phyloP scores from a whole-genome alignment of 2,113 vertebrate genomes.

The Otis tarda region DNA sequence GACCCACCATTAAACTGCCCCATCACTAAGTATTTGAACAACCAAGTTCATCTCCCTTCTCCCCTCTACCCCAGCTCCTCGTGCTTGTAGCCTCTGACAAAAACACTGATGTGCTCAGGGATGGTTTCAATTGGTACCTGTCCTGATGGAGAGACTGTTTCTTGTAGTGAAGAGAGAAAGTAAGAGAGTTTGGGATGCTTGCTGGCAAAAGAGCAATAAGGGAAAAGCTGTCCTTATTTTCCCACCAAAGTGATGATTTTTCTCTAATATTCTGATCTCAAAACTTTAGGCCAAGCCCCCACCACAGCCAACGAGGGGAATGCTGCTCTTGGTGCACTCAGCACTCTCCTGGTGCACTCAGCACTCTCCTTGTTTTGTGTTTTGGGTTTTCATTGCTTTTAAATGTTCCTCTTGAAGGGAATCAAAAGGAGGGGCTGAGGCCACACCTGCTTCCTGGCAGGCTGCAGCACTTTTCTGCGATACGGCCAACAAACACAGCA shows the following conservation, averaged over 20 bases:
- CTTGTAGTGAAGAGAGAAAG: background rate
- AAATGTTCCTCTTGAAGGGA: conserved; percentile 18
- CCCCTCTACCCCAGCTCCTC: background rate
- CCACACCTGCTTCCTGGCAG: conserved; percentile 40
- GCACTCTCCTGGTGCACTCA: background rate
- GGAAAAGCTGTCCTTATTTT: background rate
- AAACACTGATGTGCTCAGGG: background rate
- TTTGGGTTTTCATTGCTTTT: conserved; percentile 39
- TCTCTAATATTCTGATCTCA: background rate
- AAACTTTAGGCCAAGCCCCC: background rate
- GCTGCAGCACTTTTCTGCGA: background rate
- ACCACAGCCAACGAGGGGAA: background rate
- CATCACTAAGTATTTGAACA: background rate
- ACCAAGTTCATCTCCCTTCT: background rate
- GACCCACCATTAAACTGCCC: background rate
- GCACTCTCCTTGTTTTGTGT: background rate
- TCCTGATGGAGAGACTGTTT: background rate
- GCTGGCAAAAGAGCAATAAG: background rate
- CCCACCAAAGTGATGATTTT: background rate
- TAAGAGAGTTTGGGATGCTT: background rate
- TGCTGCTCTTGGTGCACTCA: background rate
- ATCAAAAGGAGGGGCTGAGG: background rate
- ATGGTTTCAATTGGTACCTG: background rate
- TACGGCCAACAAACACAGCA: background rate
- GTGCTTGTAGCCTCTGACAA: background rate